These are phyloP conservation scores for Lates japonicus DNA, from an alignment of 2,797 vertebrate species.

Conservation along the genomic window DNA sequence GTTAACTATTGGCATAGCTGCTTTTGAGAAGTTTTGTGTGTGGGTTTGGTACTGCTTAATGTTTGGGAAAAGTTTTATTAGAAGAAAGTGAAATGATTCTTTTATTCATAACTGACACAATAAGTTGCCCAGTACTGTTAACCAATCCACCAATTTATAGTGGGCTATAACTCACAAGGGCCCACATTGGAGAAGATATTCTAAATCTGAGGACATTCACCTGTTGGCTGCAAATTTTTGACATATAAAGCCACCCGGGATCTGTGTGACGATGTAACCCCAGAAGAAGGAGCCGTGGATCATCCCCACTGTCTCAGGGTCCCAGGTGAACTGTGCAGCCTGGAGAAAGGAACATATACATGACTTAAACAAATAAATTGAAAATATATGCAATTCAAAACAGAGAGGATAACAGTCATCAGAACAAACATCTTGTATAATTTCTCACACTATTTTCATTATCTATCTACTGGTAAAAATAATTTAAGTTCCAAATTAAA, in stretches of 20 bases:
- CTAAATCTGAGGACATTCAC: conserved; percentile 71
- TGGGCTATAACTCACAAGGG: background rate
- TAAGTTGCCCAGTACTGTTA: background rate
- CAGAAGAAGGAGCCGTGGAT: conserved; percentile 97
- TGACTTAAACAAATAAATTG: background rate
- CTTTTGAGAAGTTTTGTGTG: background rate
- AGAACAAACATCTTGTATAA: background rate
- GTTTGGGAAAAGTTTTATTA: background rate
- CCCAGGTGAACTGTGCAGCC: conserved; percentile 94
- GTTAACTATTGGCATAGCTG: background rate
- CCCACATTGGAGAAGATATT: background rate
- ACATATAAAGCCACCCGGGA: conserved; percentile 95
- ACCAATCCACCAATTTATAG: background rate
- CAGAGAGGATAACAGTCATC: background rate
- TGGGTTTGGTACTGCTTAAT: background rate
- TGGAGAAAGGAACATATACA: conserved; percentile 58
- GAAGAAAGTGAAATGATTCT: background rate
- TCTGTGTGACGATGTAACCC: conserved; percentile 97
- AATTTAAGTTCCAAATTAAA: background rate
- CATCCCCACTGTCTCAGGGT: conserved; percentile 96
- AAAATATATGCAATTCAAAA: background rate
- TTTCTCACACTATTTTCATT: too few species aligned
- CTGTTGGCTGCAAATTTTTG: conserved; percentile 91
- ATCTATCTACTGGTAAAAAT: background rate
- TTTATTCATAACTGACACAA: background rate